These are phyloP conservation scores for Pipa parva DNA, from an alignment of 2,113 vertebrate genomes.

Conservation along the genomic window DNA sequence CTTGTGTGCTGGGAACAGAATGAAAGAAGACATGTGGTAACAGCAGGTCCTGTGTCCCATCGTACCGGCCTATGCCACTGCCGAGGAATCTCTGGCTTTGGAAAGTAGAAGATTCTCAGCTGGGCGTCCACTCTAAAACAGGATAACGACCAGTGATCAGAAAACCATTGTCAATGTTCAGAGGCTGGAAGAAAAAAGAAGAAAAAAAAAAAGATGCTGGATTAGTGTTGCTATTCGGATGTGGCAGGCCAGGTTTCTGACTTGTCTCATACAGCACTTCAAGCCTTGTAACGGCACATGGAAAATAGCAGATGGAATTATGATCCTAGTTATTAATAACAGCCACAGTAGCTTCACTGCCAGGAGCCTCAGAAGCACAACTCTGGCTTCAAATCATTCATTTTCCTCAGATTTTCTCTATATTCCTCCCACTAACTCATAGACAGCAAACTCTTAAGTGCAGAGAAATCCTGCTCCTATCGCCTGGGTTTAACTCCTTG, in stretches of 20 bases:
- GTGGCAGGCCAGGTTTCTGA: constrained; percentile 34
- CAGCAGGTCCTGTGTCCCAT: constrained; percentile 40
- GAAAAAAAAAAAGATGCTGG: constrained; percentile 27
- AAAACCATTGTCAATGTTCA: constrained; percentile 37
- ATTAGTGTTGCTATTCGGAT: constrained; percentile 25
- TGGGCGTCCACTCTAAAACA: constrained; percentile 38
- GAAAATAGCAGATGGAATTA: constrained; percentile 41
- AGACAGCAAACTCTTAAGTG: constrained; percentile 6
- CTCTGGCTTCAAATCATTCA: constrained; percentile 40
- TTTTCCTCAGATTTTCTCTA: constrained; percentile 35
- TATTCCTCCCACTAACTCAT: constrained; percentile 25
- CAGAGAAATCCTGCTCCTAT: not conserved
- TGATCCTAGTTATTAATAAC: constrained; percentile 41
- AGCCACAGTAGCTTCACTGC: constrained; percentile 28
- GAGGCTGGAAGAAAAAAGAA: constrained; percentile 38
- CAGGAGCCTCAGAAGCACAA: constrained; percentile 37
- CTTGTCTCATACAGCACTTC: constrained; percentile 39
- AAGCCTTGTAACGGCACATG: constrained; percentile 38
- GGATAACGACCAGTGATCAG: constrained; percentile 42
- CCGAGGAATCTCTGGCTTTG: constrained; percentile 17
- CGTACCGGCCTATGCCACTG: constrained; percentile 23
- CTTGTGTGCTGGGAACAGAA: constrained; percentile 36
- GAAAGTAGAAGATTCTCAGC: constrained; percentile 20
- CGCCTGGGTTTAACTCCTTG: not conserved
- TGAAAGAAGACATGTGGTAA: constrained; percentile 35